phyloP scores from a whole-genome alignment of 1,140 invertebrate genomes.

The Sesamia nonagrioides region DNA sequence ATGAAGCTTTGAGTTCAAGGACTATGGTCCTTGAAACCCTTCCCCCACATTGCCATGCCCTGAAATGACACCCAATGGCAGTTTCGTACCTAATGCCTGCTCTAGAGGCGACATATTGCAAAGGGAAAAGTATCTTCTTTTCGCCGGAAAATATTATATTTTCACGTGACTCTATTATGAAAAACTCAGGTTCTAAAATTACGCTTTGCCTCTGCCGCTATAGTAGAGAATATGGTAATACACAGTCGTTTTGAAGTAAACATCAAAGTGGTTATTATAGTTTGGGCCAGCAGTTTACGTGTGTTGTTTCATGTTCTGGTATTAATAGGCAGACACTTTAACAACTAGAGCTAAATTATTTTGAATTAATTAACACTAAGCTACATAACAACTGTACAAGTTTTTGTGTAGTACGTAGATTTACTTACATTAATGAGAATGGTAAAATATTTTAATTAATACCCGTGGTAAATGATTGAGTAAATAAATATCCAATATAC shows the following conservation, averaged over 20 bases:
- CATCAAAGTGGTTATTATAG: slow-evolving; percentile 1
- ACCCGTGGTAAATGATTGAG: slow-evolving; percentile 66
- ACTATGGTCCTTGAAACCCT: slow-evolving; percentile 5
- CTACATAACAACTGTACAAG: slow-evolving; percentile 81
- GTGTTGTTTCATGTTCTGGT: slow-evolving; percentile 26
- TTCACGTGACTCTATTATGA: not conserved
- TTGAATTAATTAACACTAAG: slow-evolving; percentile 62
- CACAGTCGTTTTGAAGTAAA: not conserved
- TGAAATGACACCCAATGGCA: slow-evolving; percentile 13
- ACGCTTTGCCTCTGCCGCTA: not conserved
- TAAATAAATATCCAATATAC: slow-evolving; percentile 46
- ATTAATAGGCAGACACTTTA: slow-evolving; percentile 26
- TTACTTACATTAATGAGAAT: slow-evolving; percentile 53
- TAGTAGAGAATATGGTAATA: not conserved
- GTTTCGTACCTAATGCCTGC: not conserved
- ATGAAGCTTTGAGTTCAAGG: not conserved
- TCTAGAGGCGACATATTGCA: slow-evolving; percentile 17
- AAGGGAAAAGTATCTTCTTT: not conserved
- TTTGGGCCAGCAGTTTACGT: slow-evolving; percentile 4
- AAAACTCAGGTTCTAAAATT: not conserved
- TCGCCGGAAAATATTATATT: not conserved
- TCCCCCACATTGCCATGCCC: slow-evolving; percentile 8
- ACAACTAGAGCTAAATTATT: slow-evolving; percentile 45
- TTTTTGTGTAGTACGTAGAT: slow-evolving; percentile 42
- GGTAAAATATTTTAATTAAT: slow-evolving; percentile 63